Conservation (phyloP, 1,140 invertebrate species). For the Eumeta japonica region DNA sequence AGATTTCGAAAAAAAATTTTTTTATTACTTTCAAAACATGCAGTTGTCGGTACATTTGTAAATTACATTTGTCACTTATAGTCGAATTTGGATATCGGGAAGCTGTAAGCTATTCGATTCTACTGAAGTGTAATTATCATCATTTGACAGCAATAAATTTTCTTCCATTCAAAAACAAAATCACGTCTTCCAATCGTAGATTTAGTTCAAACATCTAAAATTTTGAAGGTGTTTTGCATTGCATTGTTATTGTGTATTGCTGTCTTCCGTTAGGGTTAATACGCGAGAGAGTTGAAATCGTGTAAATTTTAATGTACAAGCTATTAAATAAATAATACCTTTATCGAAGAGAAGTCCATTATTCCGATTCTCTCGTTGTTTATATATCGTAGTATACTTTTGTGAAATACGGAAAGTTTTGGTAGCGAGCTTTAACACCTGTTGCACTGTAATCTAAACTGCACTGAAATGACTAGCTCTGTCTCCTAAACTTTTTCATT, state of each 20-base stretch:
- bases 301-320: no score
- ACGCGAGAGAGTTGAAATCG: no score
- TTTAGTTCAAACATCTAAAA: no score
- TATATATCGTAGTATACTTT: background rate
- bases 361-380: background rate
- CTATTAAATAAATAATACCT: background rate
- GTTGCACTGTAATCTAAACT: slow-evolving; percentile 21
- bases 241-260: slow-evolving; percentile 15
- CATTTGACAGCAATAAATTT: slow-evolving; percentile 19
- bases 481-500: slow-evolving; percentile 16
- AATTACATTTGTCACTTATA: no score
- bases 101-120: background rate
- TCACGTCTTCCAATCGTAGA: slow-evolving; percentile 52
- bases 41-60: no score
- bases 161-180: slow-evolving; percentile 57
- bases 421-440: slow-evolving; percentile 58
- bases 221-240: background rate
- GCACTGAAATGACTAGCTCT: slow-evolving; percentile 47
- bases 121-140: no score
- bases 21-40: background rate
- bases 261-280: slow-evolving; percentile 55
- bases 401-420: slow-evolving; percentile 29
- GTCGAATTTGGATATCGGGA: no score
- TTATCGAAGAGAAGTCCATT: background rate
- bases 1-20: no score